These are phyloP conservation scores for Caenorhabditis imperialis DNA, from an alignment of 2,888 invertebrate genomes.

Conservation along the genomic window DNA sequence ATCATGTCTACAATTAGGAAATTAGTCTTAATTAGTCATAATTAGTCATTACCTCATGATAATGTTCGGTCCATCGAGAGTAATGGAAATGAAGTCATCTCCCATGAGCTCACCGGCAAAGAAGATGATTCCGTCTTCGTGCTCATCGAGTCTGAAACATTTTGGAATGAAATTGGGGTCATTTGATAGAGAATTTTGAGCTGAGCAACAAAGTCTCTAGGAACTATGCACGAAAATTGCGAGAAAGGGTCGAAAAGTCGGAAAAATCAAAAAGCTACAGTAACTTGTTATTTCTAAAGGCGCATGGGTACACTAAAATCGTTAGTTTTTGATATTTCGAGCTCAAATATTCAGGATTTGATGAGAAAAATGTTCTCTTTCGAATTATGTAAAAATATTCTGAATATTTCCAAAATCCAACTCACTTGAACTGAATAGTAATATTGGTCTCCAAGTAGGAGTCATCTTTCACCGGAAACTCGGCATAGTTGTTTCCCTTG, in stretches of 20 bases:
- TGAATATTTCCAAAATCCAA: not conserved
- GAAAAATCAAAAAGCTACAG: too few species aligned
- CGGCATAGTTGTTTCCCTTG: constrained; percentile 59
- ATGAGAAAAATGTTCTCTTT: too few species aligned
- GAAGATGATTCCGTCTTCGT: constrained; percentile 64
- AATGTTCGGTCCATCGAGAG: constrained; percentile 64
- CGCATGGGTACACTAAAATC: too few species aligned
- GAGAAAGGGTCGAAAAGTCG: too few species aligned
- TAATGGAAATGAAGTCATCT: constrained; percentile 65
- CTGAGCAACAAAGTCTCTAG: too few species aligned
- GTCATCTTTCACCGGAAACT: constrained; percentile 57
- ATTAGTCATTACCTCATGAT: constrained; percentile 59
- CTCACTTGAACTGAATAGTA: constrained; percentile 64
- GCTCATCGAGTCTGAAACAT: constrained; percentile 58
- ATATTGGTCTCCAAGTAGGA: constrained; percentile 66
- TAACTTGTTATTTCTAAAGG: too few species aligned
- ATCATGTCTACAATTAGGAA: constrained; percentile 63
- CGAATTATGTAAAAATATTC: too few species aligned
- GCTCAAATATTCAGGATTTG: too few species aligned
- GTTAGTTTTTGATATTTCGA: too few species aligned
- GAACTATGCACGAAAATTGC: too few species aligned
- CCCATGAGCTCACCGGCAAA: constrained; percentile 66
- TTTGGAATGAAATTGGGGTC: too few species aligned
- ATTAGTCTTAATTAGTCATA: not conserved
- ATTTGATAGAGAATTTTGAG: too few species aligned